Base-by-base conservation (phyloP, 2,888 invertebrate species). In the Polydrusus cervinus region DNA sequence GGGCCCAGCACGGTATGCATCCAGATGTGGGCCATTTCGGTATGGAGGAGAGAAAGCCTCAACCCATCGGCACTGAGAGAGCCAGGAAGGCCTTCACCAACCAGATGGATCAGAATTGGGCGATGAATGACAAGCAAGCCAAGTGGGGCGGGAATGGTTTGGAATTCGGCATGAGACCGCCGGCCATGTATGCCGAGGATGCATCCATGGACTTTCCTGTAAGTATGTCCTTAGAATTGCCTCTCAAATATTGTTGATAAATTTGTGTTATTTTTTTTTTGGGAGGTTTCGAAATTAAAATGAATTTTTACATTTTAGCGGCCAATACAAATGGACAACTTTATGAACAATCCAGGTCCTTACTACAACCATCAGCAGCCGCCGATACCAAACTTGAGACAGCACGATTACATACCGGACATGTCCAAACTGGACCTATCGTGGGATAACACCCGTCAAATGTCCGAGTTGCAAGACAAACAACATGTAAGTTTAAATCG, bases 51-150 rank as follows among this genome's bases (percentile, higher is more conserved):
- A 85, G 90, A 34, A 92, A 93, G 87, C 84, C 84, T 18, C 86
- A 85, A 75, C 95, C 95, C 65, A 95, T 95, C 85, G 95, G 95
- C 79, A 95, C 94, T 0, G 95, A 95, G 88, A 90, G 95, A 82
- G 92, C 93, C 45, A 92, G 93, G 90, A 93, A 93, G 85, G 90
- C 82, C 11, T 84, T 82, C 71, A 66, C 74, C 61, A 84, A 82
- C 75, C 82, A 82, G 60, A 79, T 80, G 64, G 82, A 81, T 53
- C 75, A 69, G 51, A 72, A 71, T 61, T 78, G 78, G 78, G 66
- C 70, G 0, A 47, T 71, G 8, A 79, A 78, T 68, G 75, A 73
- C 61, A 78, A 76, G 62, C 79, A 77, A 76, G 61, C 77, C 60
- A 76, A 77, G 38, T 75, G 79, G 75, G 64, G 67, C 34, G 74